Evolutionary conservation across 2,797 vertebrate genomes (phyloP).

Genomic region (Sitta carolinensis): DNA sequence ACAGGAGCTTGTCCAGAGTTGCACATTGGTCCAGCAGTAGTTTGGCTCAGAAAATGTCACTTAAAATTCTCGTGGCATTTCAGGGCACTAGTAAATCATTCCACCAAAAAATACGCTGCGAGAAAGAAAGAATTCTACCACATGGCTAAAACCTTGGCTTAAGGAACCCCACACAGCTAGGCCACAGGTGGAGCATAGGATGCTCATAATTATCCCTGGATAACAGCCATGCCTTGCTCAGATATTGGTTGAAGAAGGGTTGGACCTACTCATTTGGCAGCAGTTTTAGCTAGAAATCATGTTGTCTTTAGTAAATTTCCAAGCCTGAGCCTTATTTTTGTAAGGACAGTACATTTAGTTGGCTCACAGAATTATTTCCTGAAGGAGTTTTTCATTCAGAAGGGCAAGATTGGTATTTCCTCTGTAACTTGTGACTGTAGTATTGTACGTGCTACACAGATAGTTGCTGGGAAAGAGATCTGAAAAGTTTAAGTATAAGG

Average conservation of each 20-base stretch:
- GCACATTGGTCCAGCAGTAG: background rate
- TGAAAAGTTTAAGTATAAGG: background rate
- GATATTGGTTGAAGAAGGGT: background rate
- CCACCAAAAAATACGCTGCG: rapidly evolving
- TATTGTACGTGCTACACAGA: background rate
- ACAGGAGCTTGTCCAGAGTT: background rate
- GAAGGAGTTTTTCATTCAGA: background rate
- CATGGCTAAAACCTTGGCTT: background rate
- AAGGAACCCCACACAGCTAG: background rate
- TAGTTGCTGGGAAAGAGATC: background rate
- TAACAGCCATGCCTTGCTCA: rapidly evolving
- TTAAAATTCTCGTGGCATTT: background rate
- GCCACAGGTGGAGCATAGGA: background rate
- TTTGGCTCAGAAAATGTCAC: background rate
- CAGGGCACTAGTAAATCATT: background rate
- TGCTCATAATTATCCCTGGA: background rate
- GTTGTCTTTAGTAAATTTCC: background rate
- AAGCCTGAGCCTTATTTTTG: background rate
- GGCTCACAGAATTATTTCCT: background rate
- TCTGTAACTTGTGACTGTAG: background rate
- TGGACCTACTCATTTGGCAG: background rate
- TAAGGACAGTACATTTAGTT: background rate
- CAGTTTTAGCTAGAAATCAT: background rate
- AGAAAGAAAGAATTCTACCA: background rate
- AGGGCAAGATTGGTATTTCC: background rate